phyloP scores from a whole-genome alignment of 2,888 invertebrate species.

The Deilephila porcellus region DNA sequence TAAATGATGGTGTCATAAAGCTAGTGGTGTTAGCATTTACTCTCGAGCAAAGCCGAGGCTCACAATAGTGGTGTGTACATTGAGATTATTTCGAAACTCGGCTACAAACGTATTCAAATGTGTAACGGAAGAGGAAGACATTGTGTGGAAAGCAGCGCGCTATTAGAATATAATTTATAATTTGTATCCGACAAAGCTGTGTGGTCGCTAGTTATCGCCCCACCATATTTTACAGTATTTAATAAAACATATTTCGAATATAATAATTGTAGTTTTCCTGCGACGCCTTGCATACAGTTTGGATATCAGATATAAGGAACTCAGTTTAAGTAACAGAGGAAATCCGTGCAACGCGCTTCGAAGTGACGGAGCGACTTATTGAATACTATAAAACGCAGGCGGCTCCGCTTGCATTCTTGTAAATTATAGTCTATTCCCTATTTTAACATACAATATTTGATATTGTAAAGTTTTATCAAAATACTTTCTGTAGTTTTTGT shows the following conservation, averaged over 20 bases:
- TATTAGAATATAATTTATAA: constrained; percentile 23
- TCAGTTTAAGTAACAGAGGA: too few relatives aligned
- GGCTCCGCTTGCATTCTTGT: too few relatives aligned
- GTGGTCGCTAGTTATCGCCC: constrained; percentile 17
- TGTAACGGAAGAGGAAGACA: constrained; percentile 21
- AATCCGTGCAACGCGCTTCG: too few relatives aligned
- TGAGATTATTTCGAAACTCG: constrained; percentile 17
- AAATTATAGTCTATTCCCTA: too few relatives aligned
- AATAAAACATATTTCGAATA: not conserved
- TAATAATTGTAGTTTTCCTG: not conserved
- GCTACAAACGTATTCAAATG: constrained; percentile 13
- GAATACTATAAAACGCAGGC: too few relatives aligned
- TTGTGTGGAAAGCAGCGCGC: constrained; percentile 24
- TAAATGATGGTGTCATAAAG: constrained; percentile 17
- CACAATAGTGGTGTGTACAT: constrained; percentile 14
- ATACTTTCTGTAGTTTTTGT: too few relatives aligned
- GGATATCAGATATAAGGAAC: too few relatives aligned
- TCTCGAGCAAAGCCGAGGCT: not conserved
- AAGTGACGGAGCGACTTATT: too few relatives aligned
- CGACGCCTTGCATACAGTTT: not conserved
- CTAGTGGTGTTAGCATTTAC: not conserved
- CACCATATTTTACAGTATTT: not conserved
- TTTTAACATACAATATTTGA: too few relatives aligned
- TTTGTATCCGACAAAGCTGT: constrained; percentile 22
- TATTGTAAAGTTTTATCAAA: too few relatives aligned